Conservation (phyloP, 92 coral and sea anemone species). For the Parazoanthus swiftii region DNA sequence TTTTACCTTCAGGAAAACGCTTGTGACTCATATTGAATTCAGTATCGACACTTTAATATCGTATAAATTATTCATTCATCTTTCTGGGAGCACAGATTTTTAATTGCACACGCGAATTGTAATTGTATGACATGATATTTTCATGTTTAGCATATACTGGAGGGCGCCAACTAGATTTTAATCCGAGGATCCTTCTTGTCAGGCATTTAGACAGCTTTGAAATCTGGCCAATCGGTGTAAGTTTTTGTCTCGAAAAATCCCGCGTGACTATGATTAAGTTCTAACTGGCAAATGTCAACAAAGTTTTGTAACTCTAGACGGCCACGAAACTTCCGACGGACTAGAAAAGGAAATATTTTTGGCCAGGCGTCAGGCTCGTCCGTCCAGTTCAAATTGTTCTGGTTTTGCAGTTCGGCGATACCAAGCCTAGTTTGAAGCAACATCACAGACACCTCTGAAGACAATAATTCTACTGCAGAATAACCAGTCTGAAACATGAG, state of each 20-base stretch:
- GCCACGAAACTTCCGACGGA: not conserved
- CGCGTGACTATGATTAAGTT: conserved; percentile 42
- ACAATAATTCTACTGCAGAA: too few relatives aligned
- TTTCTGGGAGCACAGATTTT: conserved; percentile 5
- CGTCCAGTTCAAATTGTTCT: not conserved
- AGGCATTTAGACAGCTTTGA: conserved; percentile 13
- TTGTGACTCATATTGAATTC: not conserved
- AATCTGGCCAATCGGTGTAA: conserved; percentile 24
- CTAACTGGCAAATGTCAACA: conserved; percentile 35
- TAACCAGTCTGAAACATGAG: not conserved
- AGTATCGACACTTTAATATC: not conserved
- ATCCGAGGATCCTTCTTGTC: not conserved
- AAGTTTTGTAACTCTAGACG: conserved; percentile 22
- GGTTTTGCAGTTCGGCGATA: not conserved
- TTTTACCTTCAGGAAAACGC: not conserved
- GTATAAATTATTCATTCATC: conserved; percentile 6
- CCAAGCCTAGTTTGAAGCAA: not conserved
- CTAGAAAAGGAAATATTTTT: not conserved
- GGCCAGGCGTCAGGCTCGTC: not conserved
- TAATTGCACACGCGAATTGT: not conserved
- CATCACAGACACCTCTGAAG: not conserved
- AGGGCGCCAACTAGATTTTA: not conserved
- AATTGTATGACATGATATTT: too few relatives aligned
- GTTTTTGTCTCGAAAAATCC: not conserved
- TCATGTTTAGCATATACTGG: not conserved